Evolutionary conservation across 2,888 invertebrate species (phyloP).

Genomic region (Heterodera filipjevi): DNA sequence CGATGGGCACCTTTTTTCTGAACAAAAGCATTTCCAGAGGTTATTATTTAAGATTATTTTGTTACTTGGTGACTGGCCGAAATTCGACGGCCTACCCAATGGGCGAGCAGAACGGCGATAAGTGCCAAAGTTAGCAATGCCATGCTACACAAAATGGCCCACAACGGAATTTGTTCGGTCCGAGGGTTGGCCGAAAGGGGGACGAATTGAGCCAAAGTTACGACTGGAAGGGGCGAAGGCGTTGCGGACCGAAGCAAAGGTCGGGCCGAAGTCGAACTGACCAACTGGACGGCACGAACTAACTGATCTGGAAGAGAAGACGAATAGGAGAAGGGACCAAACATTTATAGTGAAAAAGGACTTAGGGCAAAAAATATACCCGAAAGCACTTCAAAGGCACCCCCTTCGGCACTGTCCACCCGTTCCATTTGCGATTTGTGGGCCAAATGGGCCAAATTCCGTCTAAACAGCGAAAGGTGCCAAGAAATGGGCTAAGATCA

Average conservation of each 20-base stretch:
- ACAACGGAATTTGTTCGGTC: constrained; percentile 20
- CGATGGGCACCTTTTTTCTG: background rate
- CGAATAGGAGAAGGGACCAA: background rate
- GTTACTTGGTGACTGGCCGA: constrained; percentile 7
- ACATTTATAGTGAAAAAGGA: no score
- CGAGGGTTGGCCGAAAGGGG: background rate
- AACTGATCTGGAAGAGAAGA: background rate
- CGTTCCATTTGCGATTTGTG: constrained; percentile 14
- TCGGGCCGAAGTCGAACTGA: background rate
- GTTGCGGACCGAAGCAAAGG: background rate
- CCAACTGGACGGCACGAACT: background rate
- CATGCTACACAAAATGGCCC: constrained; percentile 24
- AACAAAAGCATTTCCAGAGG: background rate
- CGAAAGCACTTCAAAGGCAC: constrained; percentile 21
- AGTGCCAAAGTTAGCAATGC: constrained; percentile 20
- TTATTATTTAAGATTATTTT: background rate
- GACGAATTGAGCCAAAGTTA: background rate
- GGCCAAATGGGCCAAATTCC: constrained; percentile 15
- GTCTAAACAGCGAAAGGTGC: background rate
- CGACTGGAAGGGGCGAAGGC: background rate
- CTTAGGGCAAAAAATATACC: background rate
- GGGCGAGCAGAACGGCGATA: constrained; percentile 17
- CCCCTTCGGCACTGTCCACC: background rate
- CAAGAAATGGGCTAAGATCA: background rate
- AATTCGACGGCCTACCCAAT: constrained; percentile 18